These are phyloP conservation scores for Platyscapa corneri DNA, from an alignment of 1,140 invertebrate species.

Conservation along the genomic window DNA sequence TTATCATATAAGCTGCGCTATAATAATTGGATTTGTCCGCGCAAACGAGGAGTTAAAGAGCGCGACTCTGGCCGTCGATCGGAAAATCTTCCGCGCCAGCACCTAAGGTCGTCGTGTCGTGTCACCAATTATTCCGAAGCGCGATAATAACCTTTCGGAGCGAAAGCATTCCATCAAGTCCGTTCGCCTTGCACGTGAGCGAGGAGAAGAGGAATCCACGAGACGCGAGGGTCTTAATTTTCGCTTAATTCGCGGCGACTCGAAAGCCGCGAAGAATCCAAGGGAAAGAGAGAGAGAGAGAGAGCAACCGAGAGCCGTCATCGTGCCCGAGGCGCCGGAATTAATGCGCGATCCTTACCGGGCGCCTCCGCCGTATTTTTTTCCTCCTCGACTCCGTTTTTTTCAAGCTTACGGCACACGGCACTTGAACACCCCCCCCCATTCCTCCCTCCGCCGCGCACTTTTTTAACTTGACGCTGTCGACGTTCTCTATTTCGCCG, in stretches of 20 bases:
- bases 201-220: neutral
- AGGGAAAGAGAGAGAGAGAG: neutral
- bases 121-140: neutral
- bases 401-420: conserved; percentile 24
- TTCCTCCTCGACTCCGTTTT: neutral
- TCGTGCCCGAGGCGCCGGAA: conserved; percentile 13
- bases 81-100: neutral
- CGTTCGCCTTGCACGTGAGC: neutral
- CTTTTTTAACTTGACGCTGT: conserved; percentile 51
- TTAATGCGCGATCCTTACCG: conserved; percentile 36
- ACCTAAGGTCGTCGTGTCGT: neutral
- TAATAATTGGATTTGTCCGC: neutral
- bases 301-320: neutral
- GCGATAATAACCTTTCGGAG: neutral
- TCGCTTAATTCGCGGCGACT: conserved; percentile 9
- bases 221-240: neutral
- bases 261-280: conserved; percentile 9
- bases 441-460: neutral
- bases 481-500: conserved; percentile 4
- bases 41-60: neutral
- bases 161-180: neutral
- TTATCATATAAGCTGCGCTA: neutral
- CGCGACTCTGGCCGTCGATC: neutral
- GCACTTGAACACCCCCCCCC: conserved; percentile 19
- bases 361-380: conserved; percentile 37